Evolutionary conservation across 2,113 vertebrate genomes (phyloP).

Genomic region (Dendrocopos noguchii): DNA sequence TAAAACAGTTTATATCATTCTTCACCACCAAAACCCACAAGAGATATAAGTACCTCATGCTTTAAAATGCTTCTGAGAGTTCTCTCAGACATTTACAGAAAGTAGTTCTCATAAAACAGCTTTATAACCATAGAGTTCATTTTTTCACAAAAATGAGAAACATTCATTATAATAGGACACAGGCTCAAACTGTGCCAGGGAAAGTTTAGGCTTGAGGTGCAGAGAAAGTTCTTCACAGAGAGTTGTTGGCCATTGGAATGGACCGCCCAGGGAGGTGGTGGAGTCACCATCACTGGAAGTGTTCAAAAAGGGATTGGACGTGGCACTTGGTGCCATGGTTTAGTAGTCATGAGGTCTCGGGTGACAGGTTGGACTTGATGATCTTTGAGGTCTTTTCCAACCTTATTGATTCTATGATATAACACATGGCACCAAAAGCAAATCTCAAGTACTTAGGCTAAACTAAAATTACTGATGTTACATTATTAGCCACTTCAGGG

Average conservation of each 20-base stretch:
- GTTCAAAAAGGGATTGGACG: no score
- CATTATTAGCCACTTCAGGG: not conserved
- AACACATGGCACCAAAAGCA: not conserved
- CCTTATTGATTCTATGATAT: not conserved
- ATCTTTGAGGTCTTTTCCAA: no score
- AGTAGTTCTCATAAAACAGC: not conserved
- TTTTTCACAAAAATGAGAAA: not conserved
- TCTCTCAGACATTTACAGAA: not conserved
- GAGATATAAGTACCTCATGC: not conserved
- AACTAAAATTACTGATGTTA: not conserved
- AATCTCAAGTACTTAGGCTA: not conserved
- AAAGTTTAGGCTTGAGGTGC: no score
- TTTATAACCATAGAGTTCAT: not conserved
- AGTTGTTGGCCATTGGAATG: no score
- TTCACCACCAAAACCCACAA: not conserved
- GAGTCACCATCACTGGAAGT: no score
- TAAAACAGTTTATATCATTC: not conserved
- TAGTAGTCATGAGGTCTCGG: no score
- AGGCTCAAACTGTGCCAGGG: no score
- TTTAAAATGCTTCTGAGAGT: constrained; percentile 11
- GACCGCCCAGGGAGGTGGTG: no score
- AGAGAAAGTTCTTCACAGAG: no score
- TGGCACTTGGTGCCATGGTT: no score
- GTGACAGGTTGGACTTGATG: no score
- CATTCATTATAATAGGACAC: not conserved